Base-by-base conservation (phyloP, 2,888 invertebrate species). In the Ptychoptera albimana region DNA sequence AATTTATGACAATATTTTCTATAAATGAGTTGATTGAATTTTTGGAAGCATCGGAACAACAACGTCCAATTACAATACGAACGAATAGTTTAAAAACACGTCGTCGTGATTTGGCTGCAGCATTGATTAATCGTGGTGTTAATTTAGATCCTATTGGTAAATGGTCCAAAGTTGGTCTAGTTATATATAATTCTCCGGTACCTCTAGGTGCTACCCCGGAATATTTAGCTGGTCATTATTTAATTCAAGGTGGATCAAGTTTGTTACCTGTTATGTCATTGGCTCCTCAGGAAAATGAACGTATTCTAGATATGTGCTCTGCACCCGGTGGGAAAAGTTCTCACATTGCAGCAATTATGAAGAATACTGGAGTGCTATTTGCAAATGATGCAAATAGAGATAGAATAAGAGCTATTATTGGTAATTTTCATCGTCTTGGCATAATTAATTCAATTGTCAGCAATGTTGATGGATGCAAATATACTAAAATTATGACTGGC, bases 251-350 rank as follows among this genome's bases (percentile, higher is more conserved):
- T 8, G 96, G 94, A 11, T 92, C 94, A 2, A 97, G 96, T 69
- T 79, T 94, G 57, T 67, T 99, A 44, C 97, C 98, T 0, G 97
- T 98, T 0, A 94, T 98, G 89, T 89, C 98, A 0, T 69, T 99
- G 44, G 93, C 91, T 0, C 97, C 98, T 0, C 91, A 93, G 68
- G 93, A 92, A 68, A 85, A 89, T 57, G 96, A 97, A 67, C 73
- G 81, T 50, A 79, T 97, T 50, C 70, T 99, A 31, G 98, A 99
- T 59, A 87, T 99, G 92, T 89, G 93, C 60, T 81, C 96, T 0
- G 98, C 98, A 0, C 98, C 98, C 0, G 98, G 98, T 39, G 98
- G 98, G 8, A 99, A 99, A 69, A 91, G 97, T 0, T 91, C 94
- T 0, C 94, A 99, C 63, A 94, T 99, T 48, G 88, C 94, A 42